Base-by-base conservation (phyloP, 2,888 invertebrate species). In the Agriotes lineatus region DNA sequence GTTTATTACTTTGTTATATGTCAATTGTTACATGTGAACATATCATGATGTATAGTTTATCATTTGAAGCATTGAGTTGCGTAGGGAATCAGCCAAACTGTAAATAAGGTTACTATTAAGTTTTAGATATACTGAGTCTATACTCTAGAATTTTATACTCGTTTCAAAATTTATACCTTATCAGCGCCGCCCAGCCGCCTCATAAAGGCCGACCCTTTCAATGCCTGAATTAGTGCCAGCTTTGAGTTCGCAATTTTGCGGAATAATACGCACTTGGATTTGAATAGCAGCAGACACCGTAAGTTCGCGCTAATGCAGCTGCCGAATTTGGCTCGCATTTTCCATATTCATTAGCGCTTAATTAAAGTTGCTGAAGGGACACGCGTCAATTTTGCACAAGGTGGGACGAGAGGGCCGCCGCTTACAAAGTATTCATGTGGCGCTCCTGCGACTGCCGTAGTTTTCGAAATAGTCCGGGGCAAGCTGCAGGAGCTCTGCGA, bases 11-110 rank as follows among this genome's bases (percentile, higher is more conserved):
- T 65, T 69, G 69, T 69, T 69, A 66, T 69, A 69, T 69, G 69
- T 69, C 65, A 69, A 57, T 65, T 69, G 69, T 69, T 69, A 69
- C 52, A 58, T 66, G 69, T 66, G 60, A 69, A 56, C 52, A 60
- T 66, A 67, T 59, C 52, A 69, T 63, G 37, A 70, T 67, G 63
- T 64, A 72, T 73, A 74, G 72, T 74, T 76, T 69, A 64, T 64
- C 37, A 61, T 71, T 69, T 69, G 52, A 57, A 33, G 61, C 60
- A 69, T 56, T 68, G 56, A 52, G 42, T 65, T 63, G 39, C 52
- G 33, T 62, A 68, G 62, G 44, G 48, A 70, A 75, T 76, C 74
- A 79, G 81, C 81, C 81, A 81, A 81, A 80, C 61, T 80, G 79
- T 80, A 79, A 71, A 80, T 79, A 78, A 76, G 16, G 57, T 62